These are phyloP conservation scores for Leuciscus waleckii DNA, from an alignment of 2,797 vertebrate genomes.

Conservation along the genomic window DNA sequence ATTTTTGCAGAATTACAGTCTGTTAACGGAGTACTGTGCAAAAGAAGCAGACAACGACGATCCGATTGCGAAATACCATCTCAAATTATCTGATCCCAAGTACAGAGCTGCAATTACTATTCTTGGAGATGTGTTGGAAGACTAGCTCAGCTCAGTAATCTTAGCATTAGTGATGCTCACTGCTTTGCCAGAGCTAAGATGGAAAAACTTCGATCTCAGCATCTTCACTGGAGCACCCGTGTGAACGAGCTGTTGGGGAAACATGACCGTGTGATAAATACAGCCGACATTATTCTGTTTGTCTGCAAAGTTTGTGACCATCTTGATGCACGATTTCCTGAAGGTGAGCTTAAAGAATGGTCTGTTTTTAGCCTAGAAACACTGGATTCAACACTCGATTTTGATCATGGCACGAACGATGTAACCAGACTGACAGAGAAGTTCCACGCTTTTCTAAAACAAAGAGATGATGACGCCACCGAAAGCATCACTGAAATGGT, in stretches of 20 bases:
- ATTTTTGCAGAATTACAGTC: slow-evolving; percentile 48
- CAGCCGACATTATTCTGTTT: slow-evolving; percentile 48
- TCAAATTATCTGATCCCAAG: not conserved
- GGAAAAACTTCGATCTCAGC: slow-evolving; percentile 47
- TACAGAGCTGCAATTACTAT: not conserved
- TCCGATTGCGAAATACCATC: slow-evolving; percentile 55
- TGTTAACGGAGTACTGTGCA: slow-evolving; percentile 57
- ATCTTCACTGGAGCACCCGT: slow-evolving; percentile 51
- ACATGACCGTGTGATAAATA: slow-evolving; percentile 48
- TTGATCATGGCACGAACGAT: not conserved
- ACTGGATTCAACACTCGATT: not conserved
- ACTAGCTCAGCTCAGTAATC: slow-evolving; percentile 4
- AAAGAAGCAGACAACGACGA: slow-evolving; percentile 57
- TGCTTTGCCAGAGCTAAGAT: slow-evolving; percentile 55
- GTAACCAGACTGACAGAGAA: no score
- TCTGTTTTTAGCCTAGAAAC: not conserved
- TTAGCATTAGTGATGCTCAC: slow-evolving; percentile 8
- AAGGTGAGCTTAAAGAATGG: slow-evolving; percentile 33
- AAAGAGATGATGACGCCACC: no score
- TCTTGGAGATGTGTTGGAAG: not conserved
- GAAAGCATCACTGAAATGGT: not conserved
- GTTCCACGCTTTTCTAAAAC: no score
- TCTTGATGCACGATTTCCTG: slow-evolving; percentile 60
- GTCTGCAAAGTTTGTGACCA: slow-evolving; percentile 57
- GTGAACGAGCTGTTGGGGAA: not conserved